Evolutionary conservation across 2,888 invertebrate genomes (phyloP).

Genomic region (Antheraea assamensis): DNA sequence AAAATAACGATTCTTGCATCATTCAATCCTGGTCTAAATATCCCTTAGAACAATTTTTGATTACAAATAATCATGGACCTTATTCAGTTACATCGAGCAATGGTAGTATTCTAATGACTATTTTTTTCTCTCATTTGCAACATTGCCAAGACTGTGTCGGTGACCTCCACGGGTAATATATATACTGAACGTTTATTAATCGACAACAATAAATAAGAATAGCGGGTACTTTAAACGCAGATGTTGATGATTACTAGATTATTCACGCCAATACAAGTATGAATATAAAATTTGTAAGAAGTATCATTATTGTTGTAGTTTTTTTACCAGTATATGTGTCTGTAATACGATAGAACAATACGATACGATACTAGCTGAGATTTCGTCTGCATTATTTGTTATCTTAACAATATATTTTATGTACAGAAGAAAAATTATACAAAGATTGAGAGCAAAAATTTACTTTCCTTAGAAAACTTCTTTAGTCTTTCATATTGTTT

Average conservation of each 20-base stretch:
- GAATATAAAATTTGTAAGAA: background rate
- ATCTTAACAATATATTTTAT: no score
- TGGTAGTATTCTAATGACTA: slow-evolving; percentile 55
- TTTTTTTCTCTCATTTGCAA: slow-evolving; percentile 55
- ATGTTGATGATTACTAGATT: slow-evolving; percentile 31
- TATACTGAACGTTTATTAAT: slow-evolving; percentile 52
- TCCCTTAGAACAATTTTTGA: background rate
- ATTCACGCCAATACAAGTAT: slow-evolving; percentile 23
- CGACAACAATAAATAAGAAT: slow-evolving; percentile 41
- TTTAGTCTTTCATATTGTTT: no score
- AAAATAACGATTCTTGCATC: background rate
- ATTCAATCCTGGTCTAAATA: background rate
- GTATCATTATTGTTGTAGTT: background rate
- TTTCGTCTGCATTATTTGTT: no score
- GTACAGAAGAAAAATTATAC: no score
- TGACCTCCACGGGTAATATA: slow-evolving; percentile 50
- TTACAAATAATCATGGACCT: background rate
- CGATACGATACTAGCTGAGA: background rate
- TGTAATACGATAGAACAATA: background rate
- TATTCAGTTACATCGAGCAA: background rate
- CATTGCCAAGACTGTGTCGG: slow-evolving; percentile 61
- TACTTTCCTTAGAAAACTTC: no score
- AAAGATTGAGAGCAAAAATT: no score
- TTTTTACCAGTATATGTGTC: background rate
- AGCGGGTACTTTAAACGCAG: slow-evolving; percentile 27